These are phyloP conservation scores for Mamestra configurata DNA, from an alignment of 1,140 invertebrate genomes.

Conservation along the genomic window DNA sequence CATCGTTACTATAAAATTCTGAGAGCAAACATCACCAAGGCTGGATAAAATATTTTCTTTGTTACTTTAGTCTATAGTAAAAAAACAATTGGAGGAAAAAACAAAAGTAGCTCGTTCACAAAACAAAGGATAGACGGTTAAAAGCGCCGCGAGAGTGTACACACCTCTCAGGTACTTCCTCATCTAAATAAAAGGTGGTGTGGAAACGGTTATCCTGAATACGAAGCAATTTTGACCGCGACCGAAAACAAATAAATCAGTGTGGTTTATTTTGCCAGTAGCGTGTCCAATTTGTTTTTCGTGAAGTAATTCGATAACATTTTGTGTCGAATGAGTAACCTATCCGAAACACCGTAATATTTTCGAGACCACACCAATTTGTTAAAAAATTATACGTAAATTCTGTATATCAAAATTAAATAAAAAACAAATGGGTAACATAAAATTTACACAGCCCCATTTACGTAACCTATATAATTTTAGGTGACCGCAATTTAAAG, in stretches of 20 bases:
- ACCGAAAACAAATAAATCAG: conserved; percentile 46
- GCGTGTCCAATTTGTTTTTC: conserved; percentile 35
- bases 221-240: conserved; percentile 39
- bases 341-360: conserved; percentile 2
- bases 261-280: conserved; percentile 12
- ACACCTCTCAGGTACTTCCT: conserved; percentile 41
- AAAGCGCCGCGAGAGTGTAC: conserved; percentile 15
- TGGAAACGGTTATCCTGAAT: conserved; percentile 23
- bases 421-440: conserved; percentile 31
- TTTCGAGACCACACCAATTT: background rate
- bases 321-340: background rate
- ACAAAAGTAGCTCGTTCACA: conserved; percentile 36
- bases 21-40: conserved; percentile 23
- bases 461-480: conserved; percentile 50
- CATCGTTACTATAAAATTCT: conserved; percentile 34
- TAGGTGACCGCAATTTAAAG: conserved; percentile 58
- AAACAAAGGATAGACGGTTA: conserved; percentile 36
- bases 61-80: conserved; percentile 34
- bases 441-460: conserved; percentile 16
- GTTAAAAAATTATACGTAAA: conserved; percentile 1
- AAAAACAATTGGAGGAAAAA: conserved; percentile 37
- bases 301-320: conserved; percentile 34
- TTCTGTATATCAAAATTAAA: conserved; percentile 5
- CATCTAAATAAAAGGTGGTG: conserved; percentile 48
- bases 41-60: conserved; percentile 38